Evolutionary conservation across 2,888 invertebrate genomes (phyloP).

Genomic region (Pediacus dermestoides): DNA sequence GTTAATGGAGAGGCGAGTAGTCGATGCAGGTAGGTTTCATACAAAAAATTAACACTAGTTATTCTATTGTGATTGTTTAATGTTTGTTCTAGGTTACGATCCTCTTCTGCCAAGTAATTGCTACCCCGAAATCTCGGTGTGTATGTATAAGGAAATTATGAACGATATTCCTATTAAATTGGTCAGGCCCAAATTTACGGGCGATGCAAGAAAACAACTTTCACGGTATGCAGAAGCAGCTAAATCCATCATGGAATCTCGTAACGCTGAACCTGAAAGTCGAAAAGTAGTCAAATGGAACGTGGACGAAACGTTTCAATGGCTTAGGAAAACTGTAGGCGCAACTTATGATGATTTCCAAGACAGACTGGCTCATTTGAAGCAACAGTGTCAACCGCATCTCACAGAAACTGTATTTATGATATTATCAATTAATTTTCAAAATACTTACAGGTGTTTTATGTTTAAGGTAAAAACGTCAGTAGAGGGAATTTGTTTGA

Average conservation of each 20-base stretch:
- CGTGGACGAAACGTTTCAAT: constrained; percentile 95
- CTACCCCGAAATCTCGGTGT: constrained; percentile 85
- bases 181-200: constrained; percentile 91
- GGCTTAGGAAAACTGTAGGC: constrained; percentile 88
- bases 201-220: constrained; percentile 91
- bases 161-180: constrained; percentile 96
- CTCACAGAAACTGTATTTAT: constrained; percentile 75
- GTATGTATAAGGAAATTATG: constrained; percentile 97
- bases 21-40: constrained; percentile 60
- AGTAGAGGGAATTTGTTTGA: constrained; percentile 91
- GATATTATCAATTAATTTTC: neutral
- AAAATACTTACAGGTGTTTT: neutral
- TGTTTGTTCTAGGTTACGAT: constrained; percentile 73
- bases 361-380: constrained; percentile 83
- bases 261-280: constrained; percentile 88
- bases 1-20: constrained; percentile 92
- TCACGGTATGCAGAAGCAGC: constrained; percentile 87
- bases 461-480: constrained; percentile 67
- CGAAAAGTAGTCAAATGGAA: constrained; percentile 98
- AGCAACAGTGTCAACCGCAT: constrained; percentile 94
- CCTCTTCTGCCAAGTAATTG: constrained; percentile 89
- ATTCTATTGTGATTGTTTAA: constrained; percentile 31
- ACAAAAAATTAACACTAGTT: constrained; percentile 3
- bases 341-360: constrained; percentile 93
- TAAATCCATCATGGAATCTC: constrained; percentile 92